Conservation (phyloP, 1,140 invertebrate genomes). For the Drosophila takahashii region DNA sequence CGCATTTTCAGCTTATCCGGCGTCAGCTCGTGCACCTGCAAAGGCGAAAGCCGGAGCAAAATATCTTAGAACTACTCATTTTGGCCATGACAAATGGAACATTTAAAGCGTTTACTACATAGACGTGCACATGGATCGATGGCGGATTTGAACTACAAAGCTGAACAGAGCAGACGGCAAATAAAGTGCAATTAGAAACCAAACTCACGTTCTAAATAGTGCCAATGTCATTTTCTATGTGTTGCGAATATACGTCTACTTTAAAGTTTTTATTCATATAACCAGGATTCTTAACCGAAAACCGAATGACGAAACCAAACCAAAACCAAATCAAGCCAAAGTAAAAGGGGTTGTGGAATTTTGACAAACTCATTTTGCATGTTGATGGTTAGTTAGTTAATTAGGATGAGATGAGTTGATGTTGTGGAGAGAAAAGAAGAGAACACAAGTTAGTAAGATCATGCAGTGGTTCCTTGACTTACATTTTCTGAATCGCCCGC, state of each 20-base stretch:
- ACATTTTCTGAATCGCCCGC: constrained; percentile 89
- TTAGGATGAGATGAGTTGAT: constrained; percentile 18
- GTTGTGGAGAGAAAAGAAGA: constrained; percentile 62
- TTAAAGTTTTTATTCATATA: constrained; percentile 99
- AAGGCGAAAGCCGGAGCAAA: not conserved
- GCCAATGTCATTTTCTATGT: constrained; percentile 92
- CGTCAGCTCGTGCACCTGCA: constrained; percentile 94
- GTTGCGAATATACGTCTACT: constrained; percentile 98
- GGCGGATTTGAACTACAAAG: constrained; percentile 32
- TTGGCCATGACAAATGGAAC: constrained; percentile 5
- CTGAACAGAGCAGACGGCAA: constrained; percentile 34
- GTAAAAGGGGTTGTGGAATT: constrained; percentile 21
- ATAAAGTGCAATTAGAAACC: constrained; percentile 29
- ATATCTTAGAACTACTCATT: constrained; percentile 15
- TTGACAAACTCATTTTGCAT: constrained; percentile 31
- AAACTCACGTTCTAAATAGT: constrained; percentile 93
- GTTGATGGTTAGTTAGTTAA: constrained; percentile 37
- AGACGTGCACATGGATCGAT: constrained; percentile 43
- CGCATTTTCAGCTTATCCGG: constrained; percentile 94
- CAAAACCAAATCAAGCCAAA: constrained; percentile 48
- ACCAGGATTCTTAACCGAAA: constrained; percentile 93
- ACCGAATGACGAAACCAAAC: constrained; percentile 7
- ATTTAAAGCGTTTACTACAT: constrained; percentile 53
- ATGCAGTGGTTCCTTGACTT: constrained; percentile 82
- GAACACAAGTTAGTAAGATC: constrained; percentile 68